Percentiles rank a stretch among this genome's conserved stretches.
Conservation (phyloP, 2,113 vertebrate species). For the Ammodramus savannarum region DNA sequence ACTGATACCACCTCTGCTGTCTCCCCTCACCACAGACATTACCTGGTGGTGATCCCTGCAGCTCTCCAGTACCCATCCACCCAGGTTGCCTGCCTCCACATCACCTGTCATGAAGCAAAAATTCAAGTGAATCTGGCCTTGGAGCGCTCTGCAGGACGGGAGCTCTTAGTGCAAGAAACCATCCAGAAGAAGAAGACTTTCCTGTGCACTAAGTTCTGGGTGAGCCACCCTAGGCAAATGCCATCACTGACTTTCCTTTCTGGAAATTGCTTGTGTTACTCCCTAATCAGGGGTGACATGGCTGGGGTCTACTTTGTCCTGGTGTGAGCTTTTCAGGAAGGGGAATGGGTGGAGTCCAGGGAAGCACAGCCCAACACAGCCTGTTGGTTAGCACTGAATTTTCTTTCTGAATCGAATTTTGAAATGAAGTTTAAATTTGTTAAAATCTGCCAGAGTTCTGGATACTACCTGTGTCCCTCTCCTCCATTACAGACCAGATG, state of each 20-base stretch:
- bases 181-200: conserved; percentile 44
- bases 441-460: not conserved
- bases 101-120: conserved; percentile 22
- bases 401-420: not conserved
- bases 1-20: not conserved
- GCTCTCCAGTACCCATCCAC: conserved; percentile 22
- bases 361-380: not conserved
- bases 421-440: not conserved
- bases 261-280: not conserved
- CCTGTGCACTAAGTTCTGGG: conserved; percentile 43
- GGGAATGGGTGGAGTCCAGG: not conserved
- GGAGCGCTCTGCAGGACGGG: not conserved
- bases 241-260: not conserved
- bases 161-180: conserved; percentile 5
- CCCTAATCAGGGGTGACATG: not conserved
- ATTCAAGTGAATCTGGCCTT: conserved; percentile 26
- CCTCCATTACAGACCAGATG: not conserved
- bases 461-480: not conserved
- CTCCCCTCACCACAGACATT: not conserved
- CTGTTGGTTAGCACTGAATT: not conserved
- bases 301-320: not conserved
- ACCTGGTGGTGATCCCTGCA: conserved; percentile 51
- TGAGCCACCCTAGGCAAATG: not conserved
- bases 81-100: conserved; percentile 48
- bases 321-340: not conserved